Evolutionary conservation across 1,140 invertebrate genomes (phyloP).

Genomic region (Coptotermes formosanus): DNA sequence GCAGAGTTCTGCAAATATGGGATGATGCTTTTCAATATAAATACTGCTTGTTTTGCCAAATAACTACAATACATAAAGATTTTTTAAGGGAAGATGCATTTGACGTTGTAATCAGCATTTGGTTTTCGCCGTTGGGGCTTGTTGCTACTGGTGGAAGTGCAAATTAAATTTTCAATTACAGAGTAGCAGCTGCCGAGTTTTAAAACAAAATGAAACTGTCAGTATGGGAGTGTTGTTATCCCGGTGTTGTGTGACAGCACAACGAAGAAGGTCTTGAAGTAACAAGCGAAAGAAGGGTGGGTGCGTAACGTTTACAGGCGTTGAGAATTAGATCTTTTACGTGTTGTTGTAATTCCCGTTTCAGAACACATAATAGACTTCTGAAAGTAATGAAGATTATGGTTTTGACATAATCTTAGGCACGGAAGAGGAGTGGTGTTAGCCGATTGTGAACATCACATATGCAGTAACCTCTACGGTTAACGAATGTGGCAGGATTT

Average conservation of each 20-base stretch:
- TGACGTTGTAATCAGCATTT: neutral
- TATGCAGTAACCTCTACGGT: too few species aligned
- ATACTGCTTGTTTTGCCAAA: neutral
- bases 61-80: too few species aligned
- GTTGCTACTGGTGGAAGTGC: neutral
- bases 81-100: neutral
- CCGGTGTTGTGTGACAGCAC: neutral
- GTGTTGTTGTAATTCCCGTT: too few species aligned
- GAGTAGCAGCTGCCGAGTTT: neutral
- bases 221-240: neutral
- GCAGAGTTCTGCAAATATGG: neutral
- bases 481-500: neutral
- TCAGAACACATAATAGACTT: neutral
- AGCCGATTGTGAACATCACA: neutral
- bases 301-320: neutral
- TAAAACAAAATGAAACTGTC: neutral
- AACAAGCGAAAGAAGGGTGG: neutral
- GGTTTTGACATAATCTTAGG: neutral
- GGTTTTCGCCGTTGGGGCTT: neutral
- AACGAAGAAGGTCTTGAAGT: neutral
- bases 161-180: neutral
- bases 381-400: neutral
- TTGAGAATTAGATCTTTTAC: neutral
- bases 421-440: neutral
- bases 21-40: neutral